Percentiles rank a stretch among this genome's conserved stretches.
These are phyloP conservation scores for Papilio demoleus DNA, from an alignment of 2,888 invertebrate species.

Conservation along the genomic window DNA sequence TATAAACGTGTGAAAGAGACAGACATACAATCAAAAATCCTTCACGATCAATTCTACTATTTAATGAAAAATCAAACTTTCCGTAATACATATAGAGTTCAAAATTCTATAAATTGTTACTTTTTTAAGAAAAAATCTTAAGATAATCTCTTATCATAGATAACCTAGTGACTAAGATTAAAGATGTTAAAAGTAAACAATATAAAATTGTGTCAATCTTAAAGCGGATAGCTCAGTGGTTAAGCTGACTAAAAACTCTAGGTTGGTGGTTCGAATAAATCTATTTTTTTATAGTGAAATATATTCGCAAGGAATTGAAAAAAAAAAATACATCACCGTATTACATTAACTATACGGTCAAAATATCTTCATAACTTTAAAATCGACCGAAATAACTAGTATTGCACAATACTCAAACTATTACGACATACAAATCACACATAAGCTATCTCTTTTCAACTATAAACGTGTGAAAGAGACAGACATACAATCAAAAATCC, in stretches of 20 bases:
- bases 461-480: not conserved
- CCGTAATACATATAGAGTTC: not conserved
- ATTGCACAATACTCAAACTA: too few relatives aligned
- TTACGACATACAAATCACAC: too few relatives aligned
- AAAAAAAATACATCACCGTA: too few relatives aligned
- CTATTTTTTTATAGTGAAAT: too few relatives aligned
- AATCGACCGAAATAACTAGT: too few relatives aligned
- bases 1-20: not conserved
- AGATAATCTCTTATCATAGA: constrained; percentile 46
- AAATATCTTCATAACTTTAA: too few relatives aligned
- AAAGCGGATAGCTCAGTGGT: not conserved
- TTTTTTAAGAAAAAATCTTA: constrained; percentile 24
- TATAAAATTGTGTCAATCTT: not conserved
- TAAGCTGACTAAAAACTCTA: not conserved
- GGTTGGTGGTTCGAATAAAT: too few relatives aligned
- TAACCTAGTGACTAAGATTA: constrained; percentile 42
- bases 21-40: not conserved
- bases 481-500: not conserved
- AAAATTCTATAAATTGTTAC: not conserved
- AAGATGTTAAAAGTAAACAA: not conserved
- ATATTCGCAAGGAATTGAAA: too few relatives aligned
- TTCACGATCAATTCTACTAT: not conserved
- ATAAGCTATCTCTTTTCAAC: constrained; percentile 1
- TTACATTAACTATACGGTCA: too few relatives aligned
- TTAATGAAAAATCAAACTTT: not conserved